Evolutionary conservation across 2,113 vertebrate genomes (phyloP), one percentile per base, ranked within the genome.

Genomic region (Phalacrocorax carbo): DNA sequence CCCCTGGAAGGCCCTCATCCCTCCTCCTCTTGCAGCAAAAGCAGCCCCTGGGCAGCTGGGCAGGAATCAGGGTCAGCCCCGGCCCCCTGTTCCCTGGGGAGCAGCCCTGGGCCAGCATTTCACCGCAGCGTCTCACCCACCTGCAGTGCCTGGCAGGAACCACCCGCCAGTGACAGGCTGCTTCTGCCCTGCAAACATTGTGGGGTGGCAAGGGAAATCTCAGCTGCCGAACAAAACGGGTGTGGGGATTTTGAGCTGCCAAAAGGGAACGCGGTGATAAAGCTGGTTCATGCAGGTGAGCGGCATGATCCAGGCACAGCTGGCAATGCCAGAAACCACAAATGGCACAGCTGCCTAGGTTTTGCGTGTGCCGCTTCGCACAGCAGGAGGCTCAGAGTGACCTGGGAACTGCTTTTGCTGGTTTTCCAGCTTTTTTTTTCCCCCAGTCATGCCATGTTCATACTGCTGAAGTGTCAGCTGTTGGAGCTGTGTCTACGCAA

Each of bases 301-400:
- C 2, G 7, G 34, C 66, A 62, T 1, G 0, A 20, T n/a, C 22
- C 9, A 2, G 36, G 73, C 2, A 0, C 52, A 38, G 42, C 62
- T 6, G 5, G 46, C 62, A 55, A 3, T 0, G 2, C 58, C 21
- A 3, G 18, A 29, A 36, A 21, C 15, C n/a, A 42, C 54, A 8
- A 34, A 15, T 1, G 5, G 42, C 38, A 10, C 4, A 8, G 2
- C 40, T 42, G 36, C 68, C 65, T 49, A 7, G 19, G 46, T 51
- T 71, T 26, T 18, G 25, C 26, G 2, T 6, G 18, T 44, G 42
- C 57, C 3, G 2, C 61, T 66, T 73, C 2, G 1, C 42, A 18
- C 4, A 1, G 4, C 2, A 1, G 13, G 46, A 54, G 13, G 15
- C 52, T 57, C 32, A 8, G 42, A 58, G 42, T 44, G 40, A 34